phyloP scores from a whole-genome alignment of 2,797 vertebrate genomes.

The Macrochelys suwanniensis region DNA sequence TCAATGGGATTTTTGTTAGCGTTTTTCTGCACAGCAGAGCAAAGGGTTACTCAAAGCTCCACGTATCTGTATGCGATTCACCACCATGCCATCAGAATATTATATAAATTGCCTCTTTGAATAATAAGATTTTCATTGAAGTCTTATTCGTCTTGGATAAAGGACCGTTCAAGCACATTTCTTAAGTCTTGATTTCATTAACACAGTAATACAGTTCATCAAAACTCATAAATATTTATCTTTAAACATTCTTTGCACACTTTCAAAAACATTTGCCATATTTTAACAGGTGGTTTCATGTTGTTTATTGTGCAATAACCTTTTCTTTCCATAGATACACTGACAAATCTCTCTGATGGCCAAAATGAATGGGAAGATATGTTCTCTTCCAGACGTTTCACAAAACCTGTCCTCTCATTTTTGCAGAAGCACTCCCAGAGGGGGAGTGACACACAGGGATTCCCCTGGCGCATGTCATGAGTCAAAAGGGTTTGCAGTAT shows the following conservation, averaged over 20 bases:
- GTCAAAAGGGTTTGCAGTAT: neutral
- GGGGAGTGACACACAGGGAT: neutral
- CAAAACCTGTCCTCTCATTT: neutral
- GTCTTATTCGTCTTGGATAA: neutral
- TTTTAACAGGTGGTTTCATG: neutral
- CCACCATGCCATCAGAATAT: neutral
- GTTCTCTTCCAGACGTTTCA: neutral
- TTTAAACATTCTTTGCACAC: constrained; percentile 34
- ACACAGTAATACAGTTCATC: constrained; percentile 57
- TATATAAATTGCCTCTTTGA: neutral
- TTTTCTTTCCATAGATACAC: neutral
- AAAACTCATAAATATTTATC: constrained; percentile 64
- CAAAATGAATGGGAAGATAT: accelerated
- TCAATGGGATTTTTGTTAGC: accelerated
- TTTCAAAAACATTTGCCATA: constrained; percentile 18
- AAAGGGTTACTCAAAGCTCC: neutral
- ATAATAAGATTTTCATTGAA: neutral
- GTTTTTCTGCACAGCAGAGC: neutral
- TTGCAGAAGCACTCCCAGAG: accelerated
- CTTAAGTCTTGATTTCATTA: constrained; percentile 60
- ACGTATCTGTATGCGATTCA: accelerated
- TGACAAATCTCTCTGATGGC: neutral
- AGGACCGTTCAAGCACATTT: neutral
- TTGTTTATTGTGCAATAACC: constrained; percentile 28
- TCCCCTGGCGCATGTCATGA: neutral